These are phyloP conservation scores for Rattus rattus DNA, from an alignment of 2,113 vertebrate species.

Conservation along the genomic window DNA sequence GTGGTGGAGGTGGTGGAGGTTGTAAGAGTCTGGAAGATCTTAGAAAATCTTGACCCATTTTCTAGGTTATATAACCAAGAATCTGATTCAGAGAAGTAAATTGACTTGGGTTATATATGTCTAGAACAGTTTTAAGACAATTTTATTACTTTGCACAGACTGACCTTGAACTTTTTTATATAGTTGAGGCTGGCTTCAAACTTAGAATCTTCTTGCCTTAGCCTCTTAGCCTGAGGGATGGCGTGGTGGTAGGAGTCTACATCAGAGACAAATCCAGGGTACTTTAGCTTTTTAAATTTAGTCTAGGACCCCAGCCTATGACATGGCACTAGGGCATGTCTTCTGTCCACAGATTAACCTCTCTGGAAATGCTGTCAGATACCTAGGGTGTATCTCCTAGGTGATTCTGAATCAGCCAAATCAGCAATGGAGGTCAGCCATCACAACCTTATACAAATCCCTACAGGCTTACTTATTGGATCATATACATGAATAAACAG, in stretches of 20 bases:
- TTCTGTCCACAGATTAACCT: neutral
- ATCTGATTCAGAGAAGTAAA: neutral
- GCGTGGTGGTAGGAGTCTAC: neutral
- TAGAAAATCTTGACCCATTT: neutral
- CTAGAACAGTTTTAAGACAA: neutral
- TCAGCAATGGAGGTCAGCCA: neutral
- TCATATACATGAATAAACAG: slow-evolving; percentile 8
- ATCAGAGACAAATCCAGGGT: neutral
- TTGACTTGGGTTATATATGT: neutral
- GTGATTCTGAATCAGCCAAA: neutral
- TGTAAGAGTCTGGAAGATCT: neutral
- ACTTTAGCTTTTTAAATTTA: neutral
- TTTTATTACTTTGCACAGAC: neutral
- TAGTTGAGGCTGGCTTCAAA: neutral
- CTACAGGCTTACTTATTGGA: neutral
- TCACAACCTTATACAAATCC: slow-evolving; percentile 10
- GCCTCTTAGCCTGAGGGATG: neutral
- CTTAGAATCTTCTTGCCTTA: neutral
- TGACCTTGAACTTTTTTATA: neutral
- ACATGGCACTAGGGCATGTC: neutral
- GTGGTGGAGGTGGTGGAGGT: too few species aligned
- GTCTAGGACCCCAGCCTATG: neutral
- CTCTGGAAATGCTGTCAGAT: neutral
- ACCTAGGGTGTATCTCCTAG: neutral
- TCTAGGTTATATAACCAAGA: neutral